A percentile compares a stretch with the other conserved stretches of the same genome.
phyloP scores from a whole-genome alignment of 2,797 vertebrate species.

The Typhlichthys subterraneus region DNA sequence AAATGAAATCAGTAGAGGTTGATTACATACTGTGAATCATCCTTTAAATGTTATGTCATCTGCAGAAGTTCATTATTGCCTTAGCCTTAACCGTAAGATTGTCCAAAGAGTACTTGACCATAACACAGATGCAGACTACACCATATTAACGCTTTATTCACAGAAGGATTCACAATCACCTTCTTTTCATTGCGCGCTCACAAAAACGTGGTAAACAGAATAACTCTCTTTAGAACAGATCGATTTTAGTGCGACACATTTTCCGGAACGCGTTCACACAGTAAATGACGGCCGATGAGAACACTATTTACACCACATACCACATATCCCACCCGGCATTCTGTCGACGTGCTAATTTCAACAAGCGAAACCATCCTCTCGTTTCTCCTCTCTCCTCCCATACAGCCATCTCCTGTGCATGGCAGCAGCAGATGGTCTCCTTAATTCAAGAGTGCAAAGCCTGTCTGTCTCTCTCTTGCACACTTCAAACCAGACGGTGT shows the following conservation, averaged over 20 bases:
- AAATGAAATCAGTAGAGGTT: too few species aligned
- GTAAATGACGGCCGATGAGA: constrained; percentile 25
- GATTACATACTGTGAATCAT: too few species aligned
- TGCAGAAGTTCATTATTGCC: too few species aligned
- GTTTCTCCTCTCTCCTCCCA: constrained; percentile 48
- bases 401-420: constrained; percentile 51
- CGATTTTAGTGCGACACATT: constrained; percentile 6
- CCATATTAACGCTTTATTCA: too few species aligned
- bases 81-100: too few species aligned
- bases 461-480: constrained; percentile 70
- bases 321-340: constrained; percentile 46
- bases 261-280: constrained; percentile 9
- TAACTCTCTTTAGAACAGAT: not conserved
- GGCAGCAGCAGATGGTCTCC: constrained; percentile 77
- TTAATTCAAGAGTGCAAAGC: constrained; percentile 71
- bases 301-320: constrained; percentile 46
- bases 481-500: constrained; percentile 69
- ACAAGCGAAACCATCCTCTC: constrained; percentile 42
- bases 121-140: too few species aligned
- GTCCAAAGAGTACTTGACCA: too few species aligned
- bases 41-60: too few species aligned
- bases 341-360: constrained; percentile 53
- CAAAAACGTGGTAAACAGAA: not conserved
- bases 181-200: too few species aligned
- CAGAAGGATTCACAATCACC: too few species aligned